Conservation (phyloP, 92 coral and sea anemone genomes). For the Paramuricea clavata region DNA sequence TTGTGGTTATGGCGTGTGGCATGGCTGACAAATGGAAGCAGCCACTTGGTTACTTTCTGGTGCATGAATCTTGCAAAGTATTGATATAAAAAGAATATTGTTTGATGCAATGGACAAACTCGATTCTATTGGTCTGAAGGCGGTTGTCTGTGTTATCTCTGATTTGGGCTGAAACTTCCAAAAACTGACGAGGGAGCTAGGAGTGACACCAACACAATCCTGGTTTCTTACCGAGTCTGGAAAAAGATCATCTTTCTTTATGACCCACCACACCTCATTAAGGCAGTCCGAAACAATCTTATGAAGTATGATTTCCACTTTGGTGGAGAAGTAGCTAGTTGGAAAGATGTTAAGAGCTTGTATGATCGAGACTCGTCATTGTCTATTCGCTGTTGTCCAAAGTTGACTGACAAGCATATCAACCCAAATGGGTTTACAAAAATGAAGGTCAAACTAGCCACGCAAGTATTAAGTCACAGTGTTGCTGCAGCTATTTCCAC, state of each 20-base stretch:
- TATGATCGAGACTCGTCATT: neutral
- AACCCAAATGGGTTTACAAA: neutral
- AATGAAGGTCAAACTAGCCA: slow-evolving; percentile 6
- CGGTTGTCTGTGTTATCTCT: neutral
- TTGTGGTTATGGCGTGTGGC: slow-evolving; percentile 29
- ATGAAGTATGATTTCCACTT: slow-evolving; percentile 11
- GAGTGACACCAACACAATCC: neutral
- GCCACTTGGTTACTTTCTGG: slow-evolving; percentile 13
- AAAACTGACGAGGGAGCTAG: neutral
- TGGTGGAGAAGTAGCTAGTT: neutral
- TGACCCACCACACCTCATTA: slow-evolving; percentile 34
- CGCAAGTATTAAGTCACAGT: neutral
- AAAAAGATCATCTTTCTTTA: neutral
- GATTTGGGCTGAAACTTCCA: slow-evolving; percentile 22
- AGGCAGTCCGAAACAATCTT: slow-evolving; percentile 19
- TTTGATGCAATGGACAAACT: neutral
- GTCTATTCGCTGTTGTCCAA: slow-evolving; percentile 10
- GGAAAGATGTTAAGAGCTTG: slow-evolving; percentile 3
- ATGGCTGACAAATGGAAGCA: slow-evolving; percentile 8
- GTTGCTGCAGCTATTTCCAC: slow-evolving; percentile 10
- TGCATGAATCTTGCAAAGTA: neutral
- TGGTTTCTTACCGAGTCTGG: slow-evolving; percentile 14
- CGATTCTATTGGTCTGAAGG: neutral
- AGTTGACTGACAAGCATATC: slow-evolving; percentile 26
- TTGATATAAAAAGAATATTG: neutral